Evolutionary conservation across 2,113 vertebrate genomes (phyloP).

Genomic region (Gasterosteus aculeatus): DNA sequence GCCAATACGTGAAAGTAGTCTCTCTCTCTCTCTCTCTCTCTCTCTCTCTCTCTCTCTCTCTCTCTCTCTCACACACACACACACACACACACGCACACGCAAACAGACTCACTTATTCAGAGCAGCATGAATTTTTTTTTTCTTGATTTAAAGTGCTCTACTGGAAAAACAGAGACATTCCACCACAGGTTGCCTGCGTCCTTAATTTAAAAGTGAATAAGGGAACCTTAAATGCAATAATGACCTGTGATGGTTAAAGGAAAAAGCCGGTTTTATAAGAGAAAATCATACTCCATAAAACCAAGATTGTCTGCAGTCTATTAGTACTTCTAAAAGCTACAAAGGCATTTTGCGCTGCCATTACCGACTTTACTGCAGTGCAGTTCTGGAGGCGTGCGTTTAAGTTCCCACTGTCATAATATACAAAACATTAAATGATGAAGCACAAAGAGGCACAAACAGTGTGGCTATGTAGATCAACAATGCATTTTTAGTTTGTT

Average conservation of each 20-base stretch:
- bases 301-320: background rate
- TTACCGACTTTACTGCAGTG: conserved; percentile 21
- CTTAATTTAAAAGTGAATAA: background rate
- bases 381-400: conserved; percentile 41
- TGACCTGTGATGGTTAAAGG: background rate
- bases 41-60: background rate
- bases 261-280: conserved; percentile 20
- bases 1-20: conserved; percentile 43
- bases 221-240: background rate
- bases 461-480: conserved; percentile 20
- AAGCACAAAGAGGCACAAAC: background rate
- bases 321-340: conserved; percentile 2
- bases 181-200: background rate
- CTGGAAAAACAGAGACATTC: background rate
- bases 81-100: background rate
- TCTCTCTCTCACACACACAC: no score
- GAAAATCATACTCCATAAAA: conserved; percentile 21
- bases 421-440: conserved; percentile 25
- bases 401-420: conserved; percentile 39
- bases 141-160: background rate
- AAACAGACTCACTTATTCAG: background rate
- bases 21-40: background rate
- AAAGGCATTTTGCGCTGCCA: conserved; percentile 4
- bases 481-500: conserved; percentile 22
- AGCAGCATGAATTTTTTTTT: background rate